These are phyloP conservation scores for Apodemus sylvaticus DNA, from an alignment of 2,113 vertebrate genomes.

Conservation along the genomic window DNA sequence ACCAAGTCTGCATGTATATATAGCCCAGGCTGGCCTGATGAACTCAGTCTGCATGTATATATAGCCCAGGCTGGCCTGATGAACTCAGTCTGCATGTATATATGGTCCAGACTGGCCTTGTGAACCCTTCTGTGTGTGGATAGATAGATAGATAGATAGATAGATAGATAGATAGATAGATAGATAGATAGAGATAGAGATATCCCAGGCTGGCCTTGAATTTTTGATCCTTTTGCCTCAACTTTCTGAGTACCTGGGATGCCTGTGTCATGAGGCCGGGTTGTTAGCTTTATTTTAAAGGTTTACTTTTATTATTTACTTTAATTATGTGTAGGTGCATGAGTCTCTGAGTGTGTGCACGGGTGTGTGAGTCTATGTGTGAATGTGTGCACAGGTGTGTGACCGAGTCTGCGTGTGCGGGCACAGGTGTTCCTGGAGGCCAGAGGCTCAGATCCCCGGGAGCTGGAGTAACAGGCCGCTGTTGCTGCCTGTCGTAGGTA, in stretches of 20 bases:
- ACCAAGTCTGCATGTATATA: not conserved
- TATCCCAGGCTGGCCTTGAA: not conserved
- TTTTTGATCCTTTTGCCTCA: not conserved
- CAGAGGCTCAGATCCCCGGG: not conserved
- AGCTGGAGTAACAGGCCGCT: not conserved
- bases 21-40: too few species aligned
- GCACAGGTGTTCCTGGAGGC: not conserved
- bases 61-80: not conserved
- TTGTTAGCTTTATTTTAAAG: not conserved
- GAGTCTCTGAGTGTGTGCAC: not conserved
- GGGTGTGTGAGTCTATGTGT: not conserved
- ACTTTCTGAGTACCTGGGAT: too few species aligned
- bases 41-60: not conserved
- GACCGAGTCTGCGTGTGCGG: not conserved
- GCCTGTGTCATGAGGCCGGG: not conserved
- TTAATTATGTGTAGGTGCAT: not conserved
- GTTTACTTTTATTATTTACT: not conserved
- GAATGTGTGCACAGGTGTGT: not conserved
- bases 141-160: too few species aligned
- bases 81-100: not conserved
- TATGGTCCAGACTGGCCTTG: too few species aligned
- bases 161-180: too few species aligned
- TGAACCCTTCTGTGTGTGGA: too few species aligned
- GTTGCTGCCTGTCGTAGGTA: not conserved
- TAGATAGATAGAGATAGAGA: too few species aligned